phyloP scores from a whole-genome alignment of 1,140 invertebrate species.

The Dendrolimus kikuchii region DNA sequence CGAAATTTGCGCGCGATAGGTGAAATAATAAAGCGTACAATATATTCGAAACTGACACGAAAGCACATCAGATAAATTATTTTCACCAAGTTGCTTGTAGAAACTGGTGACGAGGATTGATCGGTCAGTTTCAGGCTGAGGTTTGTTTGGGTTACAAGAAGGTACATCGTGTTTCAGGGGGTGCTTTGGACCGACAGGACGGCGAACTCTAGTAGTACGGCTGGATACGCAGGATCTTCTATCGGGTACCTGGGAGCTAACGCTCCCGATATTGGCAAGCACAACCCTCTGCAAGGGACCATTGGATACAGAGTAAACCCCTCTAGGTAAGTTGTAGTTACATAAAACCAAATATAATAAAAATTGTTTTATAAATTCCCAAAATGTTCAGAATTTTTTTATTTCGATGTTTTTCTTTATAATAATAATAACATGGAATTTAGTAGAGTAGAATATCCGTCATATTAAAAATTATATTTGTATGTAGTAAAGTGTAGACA shows the following conservation, averaged over 20 bases:
- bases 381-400: too few species aligned
- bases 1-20: conserved; percentile 33
- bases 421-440: too few species aligned
- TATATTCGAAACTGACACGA: conserved; percentile 27
- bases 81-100: too few species aligned
- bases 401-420: too few species aligned
- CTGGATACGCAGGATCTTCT: conserved; percentile 49
- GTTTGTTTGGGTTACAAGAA: conserved; percentile 33
- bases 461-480: too few species aligned
- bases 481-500: too few species aligned
- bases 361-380: too few species aligned
- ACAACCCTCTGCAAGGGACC: conserved; percentile 54
- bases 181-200: conserved; percentile 57
- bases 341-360: too few species aligned
- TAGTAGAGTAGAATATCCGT: too few species aligned
- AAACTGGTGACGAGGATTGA: too few species aligned
- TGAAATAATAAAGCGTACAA: conserved; percentile 39
- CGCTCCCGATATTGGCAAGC: conserved; percentile 56
- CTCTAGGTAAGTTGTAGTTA: conserved; percentile 48
- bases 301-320: conserved; percentile 63
- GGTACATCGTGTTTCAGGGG: conserved; percentile 59
- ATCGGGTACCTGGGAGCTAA: conserved; percentile 50
- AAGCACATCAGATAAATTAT: conserved; percentile 21
- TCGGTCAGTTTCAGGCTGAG: conserved; percentile 7
- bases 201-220: conserved; percentile 61